A percentile compares a stretch with the other conserved stretches of the same genome.
These are phyloP conservation scores for Cerastis leucographa DNA, from an alignment of 2,888 invertebrate species.

Conservation along the genomic window DNA sequence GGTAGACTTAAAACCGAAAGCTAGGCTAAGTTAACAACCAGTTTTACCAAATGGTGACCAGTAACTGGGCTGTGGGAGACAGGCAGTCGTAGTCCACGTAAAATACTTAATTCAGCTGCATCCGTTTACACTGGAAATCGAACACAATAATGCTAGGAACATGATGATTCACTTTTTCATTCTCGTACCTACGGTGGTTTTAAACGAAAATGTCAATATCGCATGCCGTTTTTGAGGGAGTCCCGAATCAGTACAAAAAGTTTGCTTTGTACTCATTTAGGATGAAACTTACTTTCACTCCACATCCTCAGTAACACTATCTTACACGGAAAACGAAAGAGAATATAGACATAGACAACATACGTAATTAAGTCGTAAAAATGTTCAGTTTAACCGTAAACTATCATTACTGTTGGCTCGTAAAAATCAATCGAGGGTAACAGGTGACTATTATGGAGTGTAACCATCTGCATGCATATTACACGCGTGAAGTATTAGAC, in stretches of 20 bases:
- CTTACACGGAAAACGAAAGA: conserved; percentile 6
- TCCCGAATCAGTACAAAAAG: not conserved
- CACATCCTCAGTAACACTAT: not conserved
- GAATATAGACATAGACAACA: not conserved
- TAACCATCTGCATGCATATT: conserved; percentile 38
- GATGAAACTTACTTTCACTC: not conserved
- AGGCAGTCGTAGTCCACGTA: not conserved
- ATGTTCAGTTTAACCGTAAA: not conserved
- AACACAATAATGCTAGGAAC: not conserved
- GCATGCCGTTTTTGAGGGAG: not conserved
- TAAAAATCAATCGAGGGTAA: conserved; percentile 49
- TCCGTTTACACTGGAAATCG: not conserved
- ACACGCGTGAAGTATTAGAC: not conserved
- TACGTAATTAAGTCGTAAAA: conserved; percentile 4
- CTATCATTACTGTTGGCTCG: conserved; percentile 24
- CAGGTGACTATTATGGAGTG: conserved; percentile 36
- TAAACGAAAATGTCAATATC: not conserved
- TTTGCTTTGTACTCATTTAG: not conserved
- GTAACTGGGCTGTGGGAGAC: not conserved
- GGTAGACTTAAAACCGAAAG: not conserved
- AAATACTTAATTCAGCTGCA: not conserved
- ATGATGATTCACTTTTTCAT: not conserved
- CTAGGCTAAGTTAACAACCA: not conserved
- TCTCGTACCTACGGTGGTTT: not conserved
- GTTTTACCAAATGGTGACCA: not conserved